Base-by-base conservation (phyloP, 2,113 vertebrate genomes). In the Grantiella picta region DNA sequence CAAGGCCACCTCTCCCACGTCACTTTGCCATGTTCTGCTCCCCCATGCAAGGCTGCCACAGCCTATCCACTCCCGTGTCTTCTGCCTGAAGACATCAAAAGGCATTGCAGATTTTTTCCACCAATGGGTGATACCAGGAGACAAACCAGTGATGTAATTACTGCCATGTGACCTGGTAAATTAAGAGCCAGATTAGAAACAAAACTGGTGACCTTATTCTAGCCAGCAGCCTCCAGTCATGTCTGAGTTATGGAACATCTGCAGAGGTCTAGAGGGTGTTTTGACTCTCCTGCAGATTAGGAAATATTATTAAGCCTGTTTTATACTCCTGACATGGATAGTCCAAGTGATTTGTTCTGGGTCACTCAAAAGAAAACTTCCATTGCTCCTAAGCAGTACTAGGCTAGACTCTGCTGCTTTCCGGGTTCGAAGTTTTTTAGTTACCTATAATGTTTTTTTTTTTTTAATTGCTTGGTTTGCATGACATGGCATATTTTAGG, bases 161-260 rank as follows among this genome's bases (percentile, higher is more conserved):
- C 36, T 63, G 28, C 5, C 24, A 38, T 59, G 21, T 77, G 42
- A 77, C 28, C 21, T 70, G 38, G 25, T 63, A 38, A 86, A 77
- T 78, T 86, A 73, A 52, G 11, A 88, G 28, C 6, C 2, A 7
- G 54, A 50, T 72, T 73, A 86, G 42, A 73, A 94, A 70, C 23
- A 35, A 80, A 80, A 80, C 9, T 5, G 1, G 6, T 82, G 53
- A 82, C 25, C 11, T 82, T 91, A 57, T 70, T 87, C 42, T 40
- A 88, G 42, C 61, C 59, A 90, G 61, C 35, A 94, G 27, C n/a
- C 17, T 93, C 31, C 68, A 80, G 44, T 66, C 59, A n/a, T 10
- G 18, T 85, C 73, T 70, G 78, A 85, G 16, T 79, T 61, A 75
- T 12, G 10, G 42, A 90, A 92, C 25, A 83, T 73, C 64, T 92